Evolutionary conservation across 92 coral and sea anemone species (phyloP).

Genomic region (Porites lobata): DNA sequence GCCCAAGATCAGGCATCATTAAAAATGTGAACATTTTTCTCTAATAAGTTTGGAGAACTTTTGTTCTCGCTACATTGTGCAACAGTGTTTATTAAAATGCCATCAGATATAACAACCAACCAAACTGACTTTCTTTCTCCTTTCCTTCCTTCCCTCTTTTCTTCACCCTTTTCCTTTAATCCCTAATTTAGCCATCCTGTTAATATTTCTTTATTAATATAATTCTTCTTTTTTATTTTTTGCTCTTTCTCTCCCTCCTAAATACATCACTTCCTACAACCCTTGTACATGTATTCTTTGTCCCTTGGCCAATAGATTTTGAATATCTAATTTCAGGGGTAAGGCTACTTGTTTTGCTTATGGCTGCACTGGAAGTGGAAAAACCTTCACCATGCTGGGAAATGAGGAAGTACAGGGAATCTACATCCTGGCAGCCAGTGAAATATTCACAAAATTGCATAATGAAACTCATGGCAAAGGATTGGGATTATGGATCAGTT

Average conservation of each 20-base stretch:
- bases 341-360: conserved; percentile 93
- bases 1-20: too few species aligned
- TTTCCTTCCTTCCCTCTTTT: too few species aligned
- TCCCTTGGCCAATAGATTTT: background rate
- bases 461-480: conserved; percentile 67
- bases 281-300: background rate
- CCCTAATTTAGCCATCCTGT: too few species aligned
- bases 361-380: conserved; percentile 94
- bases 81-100: too few species aligned
- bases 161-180: too few species aligned
- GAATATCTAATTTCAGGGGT: conserved; percentile 49
- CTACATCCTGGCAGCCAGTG: conserved; percentile 86
- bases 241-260: background rate
- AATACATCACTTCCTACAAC: background rate
- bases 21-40: too few species aligned
- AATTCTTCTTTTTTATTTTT: background rate
- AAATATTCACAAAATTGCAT: conserved; percentile 79
- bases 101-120: too few species aligned
- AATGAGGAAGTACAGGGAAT: conserved; percentile 86
- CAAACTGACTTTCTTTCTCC: too few species aligned
- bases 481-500: conserved; percentile 85
- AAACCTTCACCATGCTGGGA: conserved; percentile 91
- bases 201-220: too few species aligned
- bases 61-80: too few species aligned
- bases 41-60: too few species aligned